Evolutionary conservation across 2,888 invertebrate genomes (phyloP).

Genomic region (Napeogenes sylphis): DNA sequence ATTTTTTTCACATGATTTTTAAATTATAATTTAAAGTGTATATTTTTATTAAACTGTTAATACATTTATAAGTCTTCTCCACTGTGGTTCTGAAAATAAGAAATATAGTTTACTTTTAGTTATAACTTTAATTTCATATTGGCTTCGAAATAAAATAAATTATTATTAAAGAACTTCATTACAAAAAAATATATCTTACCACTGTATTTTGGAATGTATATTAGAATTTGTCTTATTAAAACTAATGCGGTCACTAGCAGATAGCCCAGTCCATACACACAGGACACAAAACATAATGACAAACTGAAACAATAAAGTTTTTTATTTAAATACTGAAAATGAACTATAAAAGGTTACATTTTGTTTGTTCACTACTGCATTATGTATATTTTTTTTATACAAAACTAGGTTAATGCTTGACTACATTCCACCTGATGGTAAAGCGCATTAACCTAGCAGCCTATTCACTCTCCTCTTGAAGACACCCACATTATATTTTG

Average conservation of each 20-base stretch:
- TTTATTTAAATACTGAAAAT: neutral
- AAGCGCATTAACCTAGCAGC: too few relatives aligned
- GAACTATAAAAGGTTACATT: too few relatives aligned
- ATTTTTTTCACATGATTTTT: too few relatives aligned
- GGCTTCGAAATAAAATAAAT: neutral
- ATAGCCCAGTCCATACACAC: constrained; percentile 69
- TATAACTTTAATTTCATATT: constrained; percentile 7
- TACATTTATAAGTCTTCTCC: constrained; percentile 53
- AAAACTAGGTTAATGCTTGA: too few relatives aligned
- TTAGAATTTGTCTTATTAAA: constrained; percentile 63
- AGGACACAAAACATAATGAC: constrained; percentile 76
- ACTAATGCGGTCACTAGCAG: constrained; percentile 65
- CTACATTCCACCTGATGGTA: too few relatives aligned
- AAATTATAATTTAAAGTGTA: neutral
- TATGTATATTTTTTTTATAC: too few relatives aligned
- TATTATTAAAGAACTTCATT: too few relatives aligned
- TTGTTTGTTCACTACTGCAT: too few relatives aligned
- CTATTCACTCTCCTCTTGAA: too few relatives aligned
- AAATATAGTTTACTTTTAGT: constrained; percentile 14
- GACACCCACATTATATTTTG: too few relatives aligned
- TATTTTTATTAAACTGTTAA: constrained; percentile 34
- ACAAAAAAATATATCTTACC: constrained; percentile 44
- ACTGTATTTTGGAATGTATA: constrained; percentile 66
- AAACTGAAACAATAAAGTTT: constrained; percentile 58
- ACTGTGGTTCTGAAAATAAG: constrained; percentile 57